Evolutionary conservation across 2,797 vertebrate species (phyloP).

Genomic region (Mareca strepera): DNA sequence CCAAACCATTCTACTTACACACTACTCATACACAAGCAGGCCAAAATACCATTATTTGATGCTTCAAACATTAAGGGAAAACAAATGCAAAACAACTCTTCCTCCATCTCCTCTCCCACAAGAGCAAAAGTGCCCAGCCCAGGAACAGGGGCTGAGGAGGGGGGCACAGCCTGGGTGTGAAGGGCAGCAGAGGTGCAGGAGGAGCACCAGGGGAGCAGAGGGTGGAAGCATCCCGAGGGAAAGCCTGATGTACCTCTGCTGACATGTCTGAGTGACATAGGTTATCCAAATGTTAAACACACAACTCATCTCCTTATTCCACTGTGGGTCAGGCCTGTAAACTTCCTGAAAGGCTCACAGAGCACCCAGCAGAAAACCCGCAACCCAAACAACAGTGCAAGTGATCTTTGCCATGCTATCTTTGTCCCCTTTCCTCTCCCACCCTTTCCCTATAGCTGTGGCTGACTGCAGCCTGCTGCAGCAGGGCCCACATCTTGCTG

Average conservation of each 20-base stretch:
- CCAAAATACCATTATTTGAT: accelerated
- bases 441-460: neutral
- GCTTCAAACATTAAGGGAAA: neutral
- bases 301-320: neutral
- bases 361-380: neutral
- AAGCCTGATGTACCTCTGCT: accelerated
- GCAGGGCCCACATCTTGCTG: neutral
- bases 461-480: neutral
- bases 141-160: neutral
- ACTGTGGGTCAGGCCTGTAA: accelerated
- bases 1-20: too few relatives aligned
- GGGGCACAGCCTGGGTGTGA: accelerated
- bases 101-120: neutral
- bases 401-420: accelerated
- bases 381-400: neutral
- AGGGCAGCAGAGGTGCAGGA: neutral
- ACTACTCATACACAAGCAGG: neutral
- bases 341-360: neutral
- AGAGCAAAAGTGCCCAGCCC: neutral
- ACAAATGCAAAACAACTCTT: neutral
- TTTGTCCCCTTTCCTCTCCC: neutral
- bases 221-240: neutral
- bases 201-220: accelerated
- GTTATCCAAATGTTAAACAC: accelerated
- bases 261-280: neutral